phyloP scores from a whole-genome alignment of 2,797 vertebrate species.

The Catostomus latipinnis region DNA sequence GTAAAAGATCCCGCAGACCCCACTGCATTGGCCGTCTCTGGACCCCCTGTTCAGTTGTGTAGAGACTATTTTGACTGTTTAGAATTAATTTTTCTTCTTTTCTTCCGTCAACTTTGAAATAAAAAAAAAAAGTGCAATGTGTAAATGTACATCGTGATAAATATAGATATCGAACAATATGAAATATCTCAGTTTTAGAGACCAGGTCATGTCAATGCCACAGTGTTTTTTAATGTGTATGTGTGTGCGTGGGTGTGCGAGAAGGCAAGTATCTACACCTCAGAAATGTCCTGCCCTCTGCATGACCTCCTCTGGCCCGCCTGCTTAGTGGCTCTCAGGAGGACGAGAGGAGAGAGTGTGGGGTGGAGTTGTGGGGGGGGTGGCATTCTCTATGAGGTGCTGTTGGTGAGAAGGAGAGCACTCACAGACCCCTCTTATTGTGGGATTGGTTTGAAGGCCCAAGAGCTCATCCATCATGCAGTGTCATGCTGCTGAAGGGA shows the following conservation, averaged over 20 bases:
- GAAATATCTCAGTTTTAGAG: slow-evolving; percentile 11
- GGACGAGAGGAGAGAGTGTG: slow-evolving; percentile 33
- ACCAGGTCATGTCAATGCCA: slow-evolving; percentile 41
- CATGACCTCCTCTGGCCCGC: slow-evolving; percentile 61
- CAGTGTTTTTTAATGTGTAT: slow-evolving; percentile 17
- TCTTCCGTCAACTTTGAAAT: too few relatives aligned
- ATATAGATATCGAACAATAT: too few relatives aligned
- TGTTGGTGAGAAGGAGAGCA: slow-evolving; percentile 54
- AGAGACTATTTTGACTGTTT: too few relatives aligned
- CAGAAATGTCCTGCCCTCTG: slow-evolving; percentile 62
- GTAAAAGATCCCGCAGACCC: too few relatives aligned
- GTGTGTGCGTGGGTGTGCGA: slow-evolving; percentile 6
- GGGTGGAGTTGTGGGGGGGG: background rate
- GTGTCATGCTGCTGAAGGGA: slow-evolving; percentile 56
- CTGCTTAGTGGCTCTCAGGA: slow-evolving; percentile 52
- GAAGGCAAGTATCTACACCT: slow-evolving; percentile 60
- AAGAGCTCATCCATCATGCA: slow-evolving; percentile 61
- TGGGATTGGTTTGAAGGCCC: slow-evolving; percentile 57
- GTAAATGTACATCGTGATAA: too few relatives aligned
- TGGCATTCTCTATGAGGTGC: slow-evolving; percentile 57
- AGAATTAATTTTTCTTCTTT: too few relatives aligned
- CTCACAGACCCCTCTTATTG: slow-evolving; percentile 55
- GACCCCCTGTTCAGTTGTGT: too few relatives aligned
- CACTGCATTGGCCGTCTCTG: too few relatives aligned
- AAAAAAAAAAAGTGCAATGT: too few relatives aligned